Percentiles rank a stretch among this genome's conserved stretches.
Conservation (phyloP, 53 echinoderm and acorn worm genomes). For the Paracentrotus lividus region DNA sequence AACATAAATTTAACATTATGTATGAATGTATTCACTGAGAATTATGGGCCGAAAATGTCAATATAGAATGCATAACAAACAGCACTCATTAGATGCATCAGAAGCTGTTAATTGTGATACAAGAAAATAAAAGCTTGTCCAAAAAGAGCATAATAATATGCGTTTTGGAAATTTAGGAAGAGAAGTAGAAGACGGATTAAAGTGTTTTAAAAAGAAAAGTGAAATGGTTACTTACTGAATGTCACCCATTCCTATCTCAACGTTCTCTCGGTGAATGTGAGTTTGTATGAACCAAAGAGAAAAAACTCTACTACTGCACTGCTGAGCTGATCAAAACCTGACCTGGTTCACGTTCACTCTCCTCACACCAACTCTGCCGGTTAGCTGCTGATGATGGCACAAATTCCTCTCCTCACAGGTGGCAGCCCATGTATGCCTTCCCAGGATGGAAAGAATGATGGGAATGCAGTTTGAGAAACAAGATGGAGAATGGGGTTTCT, state of each 20-base stretch:
- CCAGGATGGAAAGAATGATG: background rate
- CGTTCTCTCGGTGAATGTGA: background rate
- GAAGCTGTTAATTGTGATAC: no score
- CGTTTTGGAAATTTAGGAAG: no score
- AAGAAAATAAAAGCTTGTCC: no score
- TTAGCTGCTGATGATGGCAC: background rate
- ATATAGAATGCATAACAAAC: no score
- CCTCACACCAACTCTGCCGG: background rate
- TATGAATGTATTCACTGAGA: no score
- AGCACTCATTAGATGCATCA: no score
- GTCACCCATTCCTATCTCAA: slow-evolving; percentile 46
- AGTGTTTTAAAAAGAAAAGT: no score
- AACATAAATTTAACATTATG: no score
- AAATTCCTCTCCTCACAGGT: background rate
- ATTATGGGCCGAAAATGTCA: no score
- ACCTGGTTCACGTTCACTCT: background rate
- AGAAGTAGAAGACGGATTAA: no score
- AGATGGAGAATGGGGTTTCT: background rate
- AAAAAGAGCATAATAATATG: no score
- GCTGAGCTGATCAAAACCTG: background rate
- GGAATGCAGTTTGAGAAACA: background rate
- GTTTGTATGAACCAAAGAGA: background rate
- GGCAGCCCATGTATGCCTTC: background rate
- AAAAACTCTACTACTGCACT: background rate
- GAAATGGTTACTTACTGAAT: slow-evolving; percentile 38